These are phyloP conservation scores for Thryonomys swinderianus DNA, from an alignment of 2,113 vertebrate species.

Conservation along the genomic window DNA sequence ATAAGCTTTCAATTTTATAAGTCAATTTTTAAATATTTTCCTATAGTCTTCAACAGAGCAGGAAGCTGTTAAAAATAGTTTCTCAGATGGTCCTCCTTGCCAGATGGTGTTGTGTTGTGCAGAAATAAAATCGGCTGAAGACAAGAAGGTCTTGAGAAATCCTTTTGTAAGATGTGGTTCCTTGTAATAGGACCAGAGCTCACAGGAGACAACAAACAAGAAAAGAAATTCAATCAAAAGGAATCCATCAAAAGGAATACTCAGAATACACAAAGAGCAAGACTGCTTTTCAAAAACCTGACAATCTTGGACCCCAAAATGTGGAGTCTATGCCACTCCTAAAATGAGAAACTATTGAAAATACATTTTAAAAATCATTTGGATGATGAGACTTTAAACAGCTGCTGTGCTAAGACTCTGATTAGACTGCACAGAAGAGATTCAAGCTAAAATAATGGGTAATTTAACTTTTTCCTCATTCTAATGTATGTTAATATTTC, in stretches of 20 bases:
- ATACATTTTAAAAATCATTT: neutral
- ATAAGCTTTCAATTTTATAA: conserved; percentile 9
- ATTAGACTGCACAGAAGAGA: neutral
- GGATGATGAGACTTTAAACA: neutral
- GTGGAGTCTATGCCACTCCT: neutral
- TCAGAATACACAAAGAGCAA: neutral
- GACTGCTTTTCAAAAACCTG: neutral
- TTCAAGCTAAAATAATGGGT: neutral
- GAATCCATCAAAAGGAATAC: neutral
- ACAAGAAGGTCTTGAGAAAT: conserved; percentile 27
- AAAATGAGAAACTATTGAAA: conserved; percentile 13
- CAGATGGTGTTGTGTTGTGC: neutral
- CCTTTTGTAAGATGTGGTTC: neutral
- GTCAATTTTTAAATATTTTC: conserved; percentile 39
- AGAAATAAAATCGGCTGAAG: conserved; percentile 14
- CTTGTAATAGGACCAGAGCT: neutral
- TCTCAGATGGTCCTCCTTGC: neutral
- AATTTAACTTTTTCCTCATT: conserved; percentile 14
- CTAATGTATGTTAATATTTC: neutral
- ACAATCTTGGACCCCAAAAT: neutral
- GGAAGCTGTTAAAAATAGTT: conserved; percentile 26
- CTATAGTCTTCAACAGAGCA: neutral
- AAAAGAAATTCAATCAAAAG: neutral
- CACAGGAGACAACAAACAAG: neutral
- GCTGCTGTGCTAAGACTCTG: neutral